A percentile compares a stretch with the other conserved stretches of the same genome.
Evolutionary conservation across 2,797 vertebrate species (phyloP).

Genomic region (Schizothorax lantsangensis): DNA sequence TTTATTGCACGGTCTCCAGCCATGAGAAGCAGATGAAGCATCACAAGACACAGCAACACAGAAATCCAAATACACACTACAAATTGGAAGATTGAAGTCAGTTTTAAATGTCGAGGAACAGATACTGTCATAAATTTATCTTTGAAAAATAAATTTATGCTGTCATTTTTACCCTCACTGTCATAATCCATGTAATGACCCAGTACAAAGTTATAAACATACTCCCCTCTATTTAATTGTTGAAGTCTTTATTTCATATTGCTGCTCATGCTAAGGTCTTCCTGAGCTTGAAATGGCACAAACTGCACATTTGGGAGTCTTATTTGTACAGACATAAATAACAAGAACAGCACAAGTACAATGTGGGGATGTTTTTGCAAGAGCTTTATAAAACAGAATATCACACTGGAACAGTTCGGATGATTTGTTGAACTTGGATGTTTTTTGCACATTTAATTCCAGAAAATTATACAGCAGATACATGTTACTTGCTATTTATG

Average conservation of each 20-base stretch:
- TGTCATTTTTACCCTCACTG: background rate
- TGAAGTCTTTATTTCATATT: conserved; percentile 3
- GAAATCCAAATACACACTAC: background rate
- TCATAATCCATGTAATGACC: background rate
- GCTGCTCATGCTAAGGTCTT: background rate
- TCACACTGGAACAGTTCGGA: background rate
- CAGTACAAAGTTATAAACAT: background rate
- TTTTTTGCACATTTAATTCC: background rate
- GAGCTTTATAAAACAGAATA: conserved; percentile 18
- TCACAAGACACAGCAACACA: conserved; percentile 19
- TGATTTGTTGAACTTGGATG: background rate
- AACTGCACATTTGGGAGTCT: background rate
- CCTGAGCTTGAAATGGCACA: conserved; percentile 23
- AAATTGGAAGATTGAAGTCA: conserved; percentile 2
- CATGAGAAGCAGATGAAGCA: background rate
- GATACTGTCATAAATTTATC: background rate
- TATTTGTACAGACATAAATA: background rate
- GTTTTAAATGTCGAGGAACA: background rate
- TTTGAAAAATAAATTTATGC: background rate
- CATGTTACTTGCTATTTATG: background rate
- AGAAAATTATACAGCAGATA: background rate
- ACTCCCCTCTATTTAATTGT: background rate
- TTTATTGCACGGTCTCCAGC: conserved; percentile 20
- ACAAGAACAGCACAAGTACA: conserved; percentile 6
- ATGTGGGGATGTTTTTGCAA: background rate